Evolutionary conservation across 2,888 invertebrate genomes (phyloP).

Genomic region (Drosophila sordidula): DNA sequence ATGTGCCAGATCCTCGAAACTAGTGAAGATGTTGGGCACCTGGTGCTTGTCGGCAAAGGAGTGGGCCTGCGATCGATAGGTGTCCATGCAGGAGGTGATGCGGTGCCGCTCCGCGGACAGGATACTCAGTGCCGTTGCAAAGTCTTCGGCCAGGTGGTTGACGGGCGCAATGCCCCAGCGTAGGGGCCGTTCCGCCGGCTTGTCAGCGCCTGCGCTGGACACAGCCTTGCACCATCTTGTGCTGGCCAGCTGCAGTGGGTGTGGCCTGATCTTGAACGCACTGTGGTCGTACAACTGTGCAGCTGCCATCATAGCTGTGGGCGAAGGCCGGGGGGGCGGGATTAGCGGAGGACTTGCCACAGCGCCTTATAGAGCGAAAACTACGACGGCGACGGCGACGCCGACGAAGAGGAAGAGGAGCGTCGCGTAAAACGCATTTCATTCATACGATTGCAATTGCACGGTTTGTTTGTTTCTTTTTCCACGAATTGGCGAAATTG

Average conservation of each 20-base stretch:
- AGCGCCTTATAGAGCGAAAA: conserved; percentile 53
- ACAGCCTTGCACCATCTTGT: neutral
- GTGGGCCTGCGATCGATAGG: conserved; percentile 88
- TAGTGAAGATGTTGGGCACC: conserved; percentile 89
- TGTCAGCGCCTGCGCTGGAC: neutral
- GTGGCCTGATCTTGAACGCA: conserved; percentile 8
- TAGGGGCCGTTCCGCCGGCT: conserved; percentile 18
- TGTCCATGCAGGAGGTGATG: conserved; percentile 90
- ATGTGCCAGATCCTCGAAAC: conserved; percentile 90
- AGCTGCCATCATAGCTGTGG: conserved; percentile 20
- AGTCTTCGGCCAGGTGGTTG: conserved; percentile 93
- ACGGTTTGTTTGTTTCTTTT: conserved; percentile 54
- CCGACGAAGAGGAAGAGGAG: conserved; percentile 3
- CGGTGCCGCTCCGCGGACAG: conserved; percentile 88
- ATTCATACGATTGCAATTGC: conserved; percentile 66
- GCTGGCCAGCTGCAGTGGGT: conserved; percentile 17
- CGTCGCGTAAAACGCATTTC: conserved; percentile 76
- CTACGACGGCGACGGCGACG: conserved; percentile 14
- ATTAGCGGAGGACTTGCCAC: conserved; percentile 37
- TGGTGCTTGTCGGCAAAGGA: conserved; percentile 90
- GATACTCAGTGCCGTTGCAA: conserved; percentile 89
- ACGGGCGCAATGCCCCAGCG: conserved; percentile 93
- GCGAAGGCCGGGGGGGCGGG: neutral
- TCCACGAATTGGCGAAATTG: conserved; percentile 85
- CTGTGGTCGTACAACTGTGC: conserved; percentile 3